These are phyloP conservation scores for Thinocorus orbignyianus DNA, from an alignment of 2,113 vertebrate species.

Conservation along the genomic window DNA sequence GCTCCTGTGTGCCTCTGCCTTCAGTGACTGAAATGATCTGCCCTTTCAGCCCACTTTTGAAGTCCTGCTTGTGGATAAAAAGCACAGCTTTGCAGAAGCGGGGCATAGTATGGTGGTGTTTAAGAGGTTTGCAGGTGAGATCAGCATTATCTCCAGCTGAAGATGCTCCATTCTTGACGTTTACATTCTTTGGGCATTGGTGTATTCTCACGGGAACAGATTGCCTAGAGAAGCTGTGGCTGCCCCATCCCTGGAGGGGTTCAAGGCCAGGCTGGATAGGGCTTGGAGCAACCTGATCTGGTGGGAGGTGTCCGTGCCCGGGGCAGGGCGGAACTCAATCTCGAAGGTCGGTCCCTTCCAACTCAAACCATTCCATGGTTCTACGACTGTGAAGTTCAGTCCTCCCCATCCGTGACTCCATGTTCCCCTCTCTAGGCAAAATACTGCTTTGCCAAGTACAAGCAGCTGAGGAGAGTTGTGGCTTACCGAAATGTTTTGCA, in stretches of 20 bases:
- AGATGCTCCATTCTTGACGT: background rate
- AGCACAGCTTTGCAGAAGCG: background rate
- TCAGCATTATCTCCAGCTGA: fast-evolving
- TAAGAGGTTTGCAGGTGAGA: background rate
- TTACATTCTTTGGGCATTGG: background rate
- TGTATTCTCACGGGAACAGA: background rate
- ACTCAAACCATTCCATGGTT: no score
- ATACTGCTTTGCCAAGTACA: background rate
- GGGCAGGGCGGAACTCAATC: no score
- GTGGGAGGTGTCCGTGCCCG: no score
- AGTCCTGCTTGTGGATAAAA: background rate
- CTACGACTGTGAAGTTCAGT: no score
- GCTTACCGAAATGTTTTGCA: background rate
- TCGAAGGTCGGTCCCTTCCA: no score
- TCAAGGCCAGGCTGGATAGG: no score
- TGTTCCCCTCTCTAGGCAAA: background rate
- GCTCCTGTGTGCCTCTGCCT: background rate
- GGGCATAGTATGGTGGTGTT: background rate
- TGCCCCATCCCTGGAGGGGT: no score
- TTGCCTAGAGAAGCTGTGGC: no score
- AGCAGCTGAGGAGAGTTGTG: background rate
- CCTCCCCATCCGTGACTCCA: background rate
- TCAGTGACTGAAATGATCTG: background rate
- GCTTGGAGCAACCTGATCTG: no score
- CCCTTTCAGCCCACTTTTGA: background rate